A percentile compares a stretch with the other conserved stretches of the same genome.
Evolutionary conservation across 2,797 vertebrate species (phyloP).

Genomic region (Trachops cirrhosus): DNA sequence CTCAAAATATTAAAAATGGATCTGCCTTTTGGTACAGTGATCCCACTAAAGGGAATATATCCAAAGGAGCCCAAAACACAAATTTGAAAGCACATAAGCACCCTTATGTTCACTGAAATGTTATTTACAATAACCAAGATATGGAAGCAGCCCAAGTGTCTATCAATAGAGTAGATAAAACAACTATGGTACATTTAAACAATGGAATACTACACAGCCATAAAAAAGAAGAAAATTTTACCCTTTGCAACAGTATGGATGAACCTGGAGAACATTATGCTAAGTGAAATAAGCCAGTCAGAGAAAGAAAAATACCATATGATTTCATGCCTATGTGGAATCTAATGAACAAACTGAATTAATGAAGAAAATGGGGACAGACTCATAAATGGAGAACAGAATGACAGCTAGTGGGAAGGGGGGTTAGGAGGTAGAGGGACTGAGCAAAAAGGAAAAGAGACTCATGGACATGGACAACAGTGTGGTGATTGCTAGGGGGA

Average conservation of each 20-base stretch:
- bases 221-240: not conserved
- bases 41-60: not conserved
- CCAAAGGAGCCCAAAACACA: not conserved
- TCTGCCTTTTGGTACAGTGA: not conserved
- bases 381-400: not conserved
- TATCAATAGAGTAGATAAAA: not conserved
- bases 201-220: not conserved
- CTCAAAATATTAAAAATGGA: not conserved
- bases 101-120: not conserved
- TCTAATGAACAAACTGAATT: not conserved
- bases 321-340: not conserved
- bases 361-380: not conserved
- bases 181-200: not conserved
- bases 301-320: not conserved
- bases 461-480: not conserved
- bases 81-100: not conserved
- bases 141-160: not conserved
- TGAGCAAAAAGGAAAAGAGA: not conserved
- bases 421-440: not conserved
- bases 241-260: not conserved
- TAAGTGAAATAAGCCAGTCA: not conserved
- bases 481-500: not conserved
- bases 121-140: not conserved
- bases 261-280: not conserved
- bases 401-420: not conserved